Conservation (phyloP, 2,113 vertebrate genomes). For the Vicugna pacos region DNA sequence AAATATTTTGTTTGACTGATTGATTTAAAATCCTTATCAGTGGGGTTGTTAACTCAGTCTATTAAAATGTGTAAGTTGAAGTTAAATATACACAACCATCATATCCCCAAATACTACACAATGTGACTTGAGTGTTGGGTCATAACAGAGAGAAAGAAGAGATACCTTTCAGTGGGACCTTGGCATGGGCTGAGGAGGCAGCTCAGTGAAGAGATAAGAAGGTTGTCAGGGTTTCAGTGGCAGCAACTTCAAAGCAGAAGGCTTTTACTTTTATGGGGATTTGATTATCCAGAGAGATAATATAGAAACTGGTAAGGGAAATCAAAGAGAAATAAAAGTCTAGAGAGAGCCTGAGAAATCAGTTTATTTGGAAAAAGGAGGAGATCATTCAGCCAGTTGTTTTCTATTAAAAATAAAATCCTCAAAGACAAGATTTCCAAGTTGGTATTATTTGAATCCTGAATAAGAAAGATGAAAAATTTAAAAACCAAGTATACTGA, state of each 20-base stretch:
- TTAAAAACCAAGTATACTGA: not conserved
- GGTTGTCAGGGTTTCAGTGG: constrained; percentile 49
- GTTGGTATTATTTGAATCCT: constrained; percentile 31
- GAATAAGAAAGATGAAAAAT: constrained; percentile 46
- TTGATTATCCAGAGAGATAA: constrained; percentile 76
- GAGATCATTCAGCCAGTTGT: constrained; percentile 36
- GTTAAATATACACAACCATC: constrained; percentile 23
- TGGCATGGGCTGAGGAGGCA: not conserved
- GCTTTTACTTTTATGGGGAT: constrained; percentile 57
- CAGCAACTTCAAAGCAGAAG: constrained; percentile 69
- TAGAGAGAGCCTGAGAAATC: constrained; percentile 48
- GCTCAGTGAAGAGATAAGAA: constrained; percentile 31
- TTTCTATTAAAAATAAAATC: constrained; percentile 69
- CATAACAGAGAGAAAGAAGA: not conserved
- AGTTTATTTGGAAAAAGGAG: constrained; percentile 48
- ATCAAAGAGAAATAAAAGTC: constrained; percentile 74
- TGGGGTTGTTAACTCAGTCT: not conserved
- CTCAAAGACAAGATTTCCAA: constrained; percentile 63
- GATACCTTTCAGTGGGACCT: constrained; percentile 19
- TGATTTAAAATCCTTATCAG: constrained; percentile 49
- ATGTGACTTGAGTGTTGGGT: not conserved
- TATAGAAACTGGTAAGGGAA: constrained; percentile 44
- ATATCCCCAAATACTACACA: not conserved
- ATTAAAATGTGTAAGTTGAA: constrained; percentile 49
- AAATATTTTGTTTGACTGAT: constrained; percentile 12